Conservation (phyloP, 2,797 vertebrate species). For the Delichon dasypus region DNA sequence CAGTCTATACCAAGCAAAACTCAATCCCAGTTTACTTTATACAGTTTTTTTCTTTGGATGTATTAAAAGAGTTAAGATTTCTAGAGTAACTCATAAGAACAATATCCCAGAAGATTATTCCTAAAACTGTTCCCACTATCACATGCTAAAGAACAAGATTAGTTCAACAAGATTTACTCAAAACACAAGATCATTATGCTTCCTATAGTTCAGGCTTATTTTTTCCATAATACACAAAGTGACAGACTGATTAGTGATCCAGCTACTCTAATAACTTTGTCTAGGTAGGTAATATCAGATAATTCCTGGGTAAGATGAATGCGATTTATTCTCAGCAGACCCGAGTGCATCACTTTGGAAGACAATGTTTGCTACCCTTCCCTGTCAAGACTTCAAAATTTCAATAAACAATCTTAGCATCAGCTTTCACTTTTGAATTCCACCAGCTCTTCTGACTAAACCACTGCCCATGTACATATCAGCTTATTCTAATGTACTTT, state of each 20-base stretch:
- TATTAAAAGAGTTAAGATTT: neutral
- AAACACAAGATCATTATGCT: neutral
- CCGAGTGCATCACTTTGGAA: neutral
- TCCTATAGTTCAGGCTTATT: neutral
- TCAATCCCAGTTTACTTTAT: neutral
- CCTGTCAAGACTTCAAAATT: neutral
- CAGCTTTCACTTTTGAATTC: neutral
- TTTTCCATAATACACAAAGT: neutral
- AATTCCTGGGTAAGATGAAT: neutral
- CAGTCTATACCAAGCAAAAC: neutral
- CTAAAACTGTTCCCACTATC: neutral
- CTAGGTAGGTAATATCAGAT: neutral
- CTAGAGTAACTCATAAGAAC: neutral
- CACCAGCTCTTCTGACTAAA: neutral
- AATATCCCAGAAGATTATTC: neutral
- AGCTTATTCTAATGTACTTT: neutral
- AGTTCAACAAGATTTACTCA: neutral
- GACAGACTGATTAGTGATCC: neutral
- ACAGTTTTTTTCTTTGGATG: neutral
- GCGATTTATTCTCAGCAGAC: neutral
- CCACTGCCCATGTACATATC: fast-evolving
- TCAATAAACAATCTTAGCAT: neutral
- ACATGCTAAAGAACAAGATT: neutral
- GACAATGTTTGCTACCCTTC: neutral
- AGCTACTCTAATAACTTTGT: neutral